Base-by-base conservation (phyloP, 2,113 vertebrate genomes). In the Tenebrosternarchus preto region DNA sequence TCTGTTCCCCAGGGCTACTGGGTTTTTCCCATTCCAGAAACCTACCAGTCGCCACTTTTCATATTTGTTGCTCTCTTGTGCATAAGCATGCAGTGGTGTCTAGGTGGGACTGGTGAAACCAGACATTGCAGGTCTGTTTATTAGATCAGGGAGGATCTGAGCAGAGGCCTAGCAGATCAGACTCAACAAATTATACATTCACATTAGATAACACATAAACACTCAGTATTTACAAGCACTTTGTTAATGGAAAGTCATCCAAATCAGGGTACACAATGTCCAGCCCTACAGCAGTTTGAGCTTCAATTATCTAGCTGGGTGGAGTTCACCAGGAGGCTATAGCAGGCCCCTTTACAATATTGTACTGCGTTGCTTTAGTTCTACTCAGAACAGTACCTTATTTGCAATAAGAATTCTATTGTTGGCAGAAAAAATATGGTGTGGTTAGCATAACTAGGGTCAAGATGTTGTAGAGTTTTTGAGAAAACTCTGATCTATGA, bases 31-130 rank as follows among this genome's bases (percentile, higher is more conserved):
- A 81, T 63, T 68, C 39, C 64, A 80, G 11, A 50, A 29, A 31
- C 57, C 36, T n/a, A 50, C 59, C 75, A 64, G 64, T 75, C 70
- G 81, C 64, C 68, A 73, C 61, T 83, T 86, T 81, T 78, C 71
- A 78, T 80, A 61, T 68, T 70, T 70, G 33, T 7, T 33, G 20
- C 59, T 22, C 56, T 73, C 46, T 20, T 79, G 39, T 80, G 46
- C 16, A 36, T 16, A 59, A 76, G 82, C 17, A 76, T 76, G 60
- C 56, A 50, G 74, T 17, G 33, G 53, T 53, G 16, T 57, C 36
- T 25, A 55, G 24, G n/a, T 64, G 29, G 39, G 66, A 19, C 60
- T 46, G 19, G 56, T 76, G 75, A 78, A 84, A 74, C 24, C 24
- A 73, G 79, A 81, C 24, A 20, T 56, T 67, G 69, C 19, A 55